A percentile compares a stretch with the other conserved stretches of the same genome.
phyloP scores from a whole-genome alignment of 2,888 invertebrate genomes.

The Andrena bicolor region DNA sequence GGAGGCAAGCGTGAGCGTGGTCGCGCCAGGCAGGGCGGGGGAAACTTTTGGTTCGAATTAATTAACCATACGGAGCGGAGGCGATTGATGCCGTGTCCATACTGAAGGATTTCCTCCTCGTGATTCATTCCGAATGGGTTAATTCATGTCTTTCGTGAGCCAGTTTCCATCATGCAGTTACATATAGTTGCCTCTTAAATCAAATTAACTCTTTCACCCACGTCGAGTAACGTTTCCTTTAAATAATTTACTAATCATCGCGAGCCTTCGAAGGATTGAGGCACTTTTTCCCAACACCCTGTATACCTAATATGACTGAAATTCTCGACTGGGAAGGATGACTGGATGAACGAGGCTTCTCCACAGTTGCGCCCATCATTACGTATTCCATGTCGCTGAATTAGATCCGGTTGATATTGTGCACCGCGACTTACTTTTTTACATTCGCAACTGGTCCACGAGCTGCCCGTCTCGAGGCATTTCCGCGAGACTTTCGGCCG shows the following conservation, averaged over 20 bases:
- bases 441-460: not conserved
- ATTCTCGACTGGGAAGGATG: conserved; percentile 10
- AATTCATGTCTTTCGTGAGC: too few species aligned
- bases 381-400: conserved; percentile 1
- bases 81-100: too few species aligned
- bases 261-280: not conserved
- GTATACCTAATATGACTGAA: conserved; percentile 20
- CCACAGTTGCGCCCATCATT: not conserved
- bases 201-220: not conserved
- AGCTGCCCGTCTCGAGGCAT: not conserved
- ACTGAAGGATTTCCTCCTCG: too few species aligned
- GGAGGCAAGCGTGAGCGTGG: not conserved
- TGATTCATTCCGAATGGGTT: too few species aligned
- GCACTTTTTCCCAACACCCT: not conserved
- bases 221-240: not conserved
- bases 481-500: not conserved
- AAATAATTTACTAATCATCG: not conserved
- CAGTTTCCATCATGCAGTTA: not conserved
- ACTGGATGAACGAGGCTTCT: not conserved
- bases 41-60: conserved; percentile 5
- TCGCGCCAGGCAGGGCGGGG: not conserved
- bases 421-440: not conserved
- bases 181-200: not conserved
- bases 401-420: conserved; percentile 23
- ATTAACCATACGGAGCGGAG: not conserved